These are phyloP conservation scores for Peromyscus nudipes DNA, from an alignment of 2,797 vertebrate genomes.

Conservation along the genomic window DNA sequence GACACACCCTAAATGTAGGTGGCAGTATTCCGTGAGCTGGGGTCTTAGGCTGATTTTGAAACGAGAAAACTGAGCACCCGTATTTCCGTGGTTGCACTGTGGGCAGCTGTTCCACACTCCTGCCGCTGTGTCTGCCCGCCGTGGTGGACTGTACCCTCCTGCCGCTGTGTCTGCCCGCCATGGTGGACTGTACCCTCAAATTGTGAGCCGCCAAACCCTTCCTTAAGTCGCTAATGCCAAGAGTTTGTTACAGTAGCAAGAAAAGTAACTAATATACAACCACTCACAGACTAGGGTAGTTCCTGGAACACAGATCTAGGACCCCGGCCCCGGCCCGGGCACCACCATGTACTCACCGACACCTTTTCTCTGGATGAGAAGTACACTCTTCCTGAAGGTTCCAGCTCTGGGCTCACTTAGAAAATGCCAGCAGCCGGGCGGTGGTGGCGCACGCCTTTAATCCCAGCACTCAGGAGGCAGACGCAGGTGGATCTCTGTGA, in stretches of 20 bases:
- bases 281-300: neutral
- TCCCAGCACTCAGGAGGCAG: too few relatives aligned
- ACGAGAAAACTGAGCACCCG: neutral
- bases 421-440: too few relatives aligned
- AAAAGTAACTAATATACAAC: too few relatives aligned
- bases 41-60: neutral
- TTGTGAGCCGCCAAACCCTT: neutral
- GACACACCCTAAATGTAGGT: neutral
- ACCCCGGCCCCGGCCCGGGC: too few relatives aligned
- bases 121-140: too few relatives aligned
- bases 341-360: neutral
- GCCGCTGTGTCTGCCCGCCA: neutral
- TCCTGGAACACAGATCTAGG: neutral
- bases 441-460: too few relatives aligned
- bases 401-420: neutral
- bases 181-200: neutral
- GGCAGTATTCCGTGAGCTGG: neutral
- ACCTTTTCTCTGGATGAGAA: neutral
- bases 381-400: neutral
- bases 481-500: too few relatives aligned
- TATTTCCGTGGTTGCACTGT: neutral
- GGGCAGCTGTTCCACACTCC: neutral
- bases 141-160: too few relatives aligned
- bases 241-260: neutral
- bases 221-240: neutral